phyloP scores from a whole-genome alignment of 2,888 invertebrate genomes.

The Platyscelio sp. region DNA sequence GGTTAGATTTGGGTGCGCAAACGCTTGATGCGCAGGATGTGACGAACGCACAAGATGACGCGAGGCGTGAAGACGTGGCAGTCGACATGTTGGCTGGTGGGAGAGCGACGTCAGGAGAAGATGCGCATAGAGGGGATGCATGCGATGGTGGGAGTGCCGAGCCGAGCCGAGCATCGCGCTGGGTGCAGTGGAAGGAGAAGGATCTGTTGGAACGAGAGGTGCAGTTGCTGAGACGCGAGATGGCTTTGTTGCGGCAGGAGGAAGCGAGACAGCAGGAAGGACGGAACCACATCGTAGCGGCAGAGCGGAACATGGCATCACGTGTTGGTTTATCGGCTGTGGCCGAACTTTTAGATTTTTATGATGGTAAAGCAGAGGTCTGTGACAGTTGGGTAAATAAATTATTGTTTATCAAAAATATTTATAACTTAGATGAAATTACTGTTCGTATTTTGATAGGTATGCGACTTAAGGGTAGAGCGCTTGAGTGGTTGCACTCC shows the following conservation, averaged over 20 bases:
- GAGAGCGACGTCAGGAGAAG: neutral
- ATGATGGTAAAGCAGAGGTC: neutral
- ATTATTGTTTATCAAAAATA: neutral
- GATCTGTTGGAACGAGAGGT: neutral
- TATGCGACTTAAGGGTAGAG: neutral
- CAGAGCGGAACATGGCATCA: neutral
- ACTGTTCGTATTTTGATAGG: constrained; percentile 1
- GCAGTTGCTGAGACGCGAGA: neutral
- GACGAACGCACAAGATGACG: neutral
- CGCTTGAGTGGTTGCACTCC: neutral
- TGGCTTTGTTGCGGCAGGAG: neutral
- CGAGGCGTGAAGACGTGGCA: neutral
- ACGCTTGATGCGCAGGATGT: neutral
- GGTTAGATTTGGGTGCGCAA: neutral
- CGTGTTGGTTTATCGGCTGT: neutral
- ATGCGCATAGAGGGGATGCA: neutral
- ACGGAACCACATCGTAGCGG: neutral
- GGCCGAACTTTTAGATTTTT: constrained; percentile 1
- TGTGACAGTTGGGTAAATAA: constrained; percentile 16
- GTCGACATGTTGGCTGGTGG: neutral
- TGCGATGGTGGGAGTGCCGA: neutral
- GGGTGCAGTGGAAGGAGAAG: neutral
- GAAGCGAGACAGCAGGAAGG: neutral
- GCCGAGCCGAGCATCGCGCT: neutral
- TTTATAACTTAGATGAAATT: constrained; percentile 2